Percentiles rank a stretch among this genome's conserved stretches.
These are phyloP conservation scores for Lerista edwardsae DNA, from an alignment of 2,797 vertebrate genomes.

Conservation along the genomic window DNA sequence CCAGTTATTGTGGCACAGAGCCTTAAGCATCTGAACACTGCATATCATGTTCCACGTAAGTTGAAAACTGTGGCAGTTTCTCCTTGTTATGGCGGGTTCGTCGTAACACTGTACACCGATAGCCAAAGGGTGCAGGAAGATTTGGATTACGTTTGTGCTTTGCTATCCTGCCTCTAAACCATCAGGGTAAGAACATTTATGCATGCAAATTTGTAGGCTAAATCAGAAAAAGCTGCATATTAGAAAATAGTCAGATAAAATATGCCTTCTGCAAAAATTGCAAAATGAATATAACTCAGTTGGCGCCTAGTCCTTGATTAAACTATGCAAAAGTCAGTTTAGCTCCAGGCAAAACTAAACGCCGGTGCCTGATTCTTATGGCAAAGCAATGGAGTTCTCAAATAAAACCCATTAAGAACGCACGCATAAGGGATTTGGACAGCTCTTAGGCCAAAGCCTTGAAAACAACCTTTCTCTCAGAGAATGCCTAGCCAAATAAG, in stretches of 20 bases:
- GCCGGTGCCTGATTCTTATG: constrained; percentile 7
- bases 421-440: neutral
- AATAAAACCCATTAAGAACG: constrained; percentile 4
- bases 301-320: constrained; percentile 40
- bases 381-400: constrained; percentile 15
- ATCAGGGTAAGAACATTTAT: constrained; percentile 8
- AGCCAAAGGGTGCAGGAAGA: neutral
- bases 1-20: neutral
- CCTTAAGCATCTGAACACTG: neutral
- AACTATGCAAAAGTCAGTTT: constrained; percentile 31
- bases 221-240: constrained; percentile 15
- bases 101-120: neutral
- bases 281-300: constrained; percentile 20
- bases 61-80: neutral
- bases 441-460: neutral
- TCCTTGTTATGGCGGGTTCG: neutral
- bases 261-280: constrained; percentile 34
- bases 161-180: neutral
- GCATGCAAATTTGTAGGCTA: neutral
- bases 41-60: neutral
- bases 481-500: constrained; percentile 26
- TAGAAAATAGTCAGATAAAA: constrained; percentile 41
- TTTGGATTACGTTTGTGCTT: neutral
- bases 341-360: constrained; percentile 31
- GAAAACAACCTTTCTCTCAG: neutral